Base-by-base conservation (phyloP, 1,140 invertebrate genomes). In the Ceratina calcarata region DNA sequence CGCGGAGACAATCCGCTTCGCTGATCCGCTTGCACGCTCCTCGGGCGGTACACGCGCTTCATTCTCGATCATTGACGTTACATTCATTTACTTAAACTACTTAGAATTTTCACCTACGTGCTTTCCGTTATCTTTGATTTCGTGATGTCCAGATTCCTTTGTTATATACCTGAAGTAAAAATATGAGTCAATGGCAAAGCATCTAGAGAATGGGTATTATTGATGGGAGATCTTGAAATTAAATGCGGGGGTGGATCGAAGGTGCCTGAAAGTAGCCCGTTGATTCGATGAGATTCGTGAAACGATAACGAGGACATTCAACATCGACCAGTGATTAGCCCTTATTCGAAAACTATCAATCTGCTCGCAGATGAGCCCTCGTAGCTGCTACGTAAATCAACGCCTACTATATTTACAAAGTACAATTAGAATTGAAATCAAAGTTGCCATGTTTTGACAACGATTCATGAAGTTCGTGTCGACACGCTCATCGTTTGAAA, bases 1-100 rank as follows among this genome's bases (percentile, higher is more conserved):
- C 64, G n/a, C 2, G 60, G 60, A 45, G 69, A 78, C 76, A 65
- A 55, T 72, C 68, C 49, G 74, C 55, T 18, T 20, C 45, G 16
- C 22, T 10, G 24, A 27, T 61, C 55, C 55, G 6, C n/a, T 16
- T 16, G 12, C 45, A 15, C 0, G 32, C 7, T 16, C 32, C 15
- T 51, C 15, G 49, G 27, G n/a, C 49, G 8, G 18, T 66, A 20
- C 7, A 20, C 49, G 18, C 45, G 65, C 20, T 15, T n/a, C 22
- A 20, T 27, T 27, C 8, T 8, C 37, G 37, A 45, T 45, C 37
- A 45, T 45, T 45, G 6, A 45, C 37, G 37, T 45, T 10, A 6
- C 37, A 45, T 45, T 45, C 8, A 45, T 10, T 45, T 45, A 45
- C 37, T 7, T 45, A 3, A 1, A 32, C 27, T 32, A 32, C 27